Conservation (phyloP, 2,797 vertebrate species). For the Sebastes matsubarae region DNA sequence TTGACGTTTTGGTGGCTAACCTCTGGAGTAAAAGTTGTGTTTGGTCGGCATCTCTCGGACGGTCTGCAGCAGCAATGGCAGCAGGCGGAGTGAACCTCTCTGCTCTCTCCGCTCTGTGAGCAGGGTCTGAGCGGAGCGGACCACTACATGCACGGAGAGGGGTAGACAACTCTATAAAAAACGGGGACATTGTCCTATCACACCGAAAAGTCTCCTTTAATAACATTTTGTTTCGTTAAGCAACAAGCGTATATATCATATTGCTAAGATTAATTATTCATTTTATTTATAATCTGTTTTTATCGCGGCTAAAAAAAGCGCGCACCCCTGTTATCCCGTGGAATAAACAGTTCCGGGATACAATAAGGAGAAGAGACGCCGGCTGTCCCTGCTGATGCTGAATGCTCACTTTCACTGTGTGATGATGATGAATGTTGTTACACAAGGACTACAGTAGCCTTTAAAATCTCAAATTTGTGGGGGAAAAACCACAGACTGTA, state of each 20-base stretch:
- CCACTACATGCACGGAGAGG: conserved; percentile 71
- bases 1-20: conserved; percentile 51
- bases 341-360: conserved; percentile 67
- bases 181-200: conserved; percentile 10
- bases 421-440: conserved; percentile 38
- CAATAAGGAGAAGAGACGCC: conserved; percentile 75
- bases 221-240: fast-evolving
- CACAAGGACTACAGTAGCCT: not conserved
- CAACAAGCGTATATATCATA: fast-evolving
- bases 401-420: conserved; percentile 67
- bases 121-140: conserved; percentile 78
- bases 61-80: conserved; percentile 61
- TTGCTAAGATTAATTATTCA: fast-evolving
- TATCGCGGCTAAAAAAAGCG: fast-evolving
- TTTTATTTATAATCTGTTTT: fast-evolving
- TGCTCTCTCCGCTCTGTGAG: conserved; percentile 63
- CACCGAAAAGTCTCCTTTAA: fast-evolving
- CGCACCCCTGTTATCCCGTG: conserved; percentile 34
- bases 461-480: not conserved
- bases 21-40: conserved; percentile 74
- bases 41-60: conserved; percentile 65
- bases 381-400: conserved; percentile 76
- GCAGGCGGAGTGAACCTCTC: conserved; percentile 68
- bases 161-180: not conserved
- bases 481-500: not conserved